Evolutionary conservation across 1,140 invertebrate species (phyloP).

Genomic region (Drosophila eugracilis): DNA sequence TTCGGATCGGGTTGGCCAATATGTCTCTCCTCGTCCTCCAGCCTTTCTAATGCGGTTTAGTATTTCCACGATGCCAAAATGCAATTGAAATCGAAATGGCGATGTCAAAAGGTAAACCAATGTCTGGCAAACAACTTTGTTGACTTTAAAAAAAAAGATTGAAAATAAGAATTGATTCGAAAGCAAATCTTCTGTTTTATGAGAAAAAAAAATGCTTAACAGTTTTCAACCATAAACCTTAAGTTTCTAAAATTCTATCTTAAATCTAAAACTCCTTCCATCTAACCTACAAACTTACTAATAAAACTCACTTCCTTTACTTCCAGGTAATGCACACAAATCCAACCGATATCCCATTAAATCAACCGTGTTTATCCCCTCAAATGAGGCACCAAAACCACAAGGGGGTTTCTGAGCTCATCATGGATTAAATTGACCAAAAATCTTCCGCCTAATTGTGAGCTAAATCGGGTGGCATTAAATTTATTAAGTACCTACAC

Average conservation of each 20-base stretch:
- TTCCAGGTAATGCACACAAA: conserved; percentile 53
- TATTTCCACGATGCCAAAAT: neutral
- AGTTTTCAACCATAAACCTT: no score
- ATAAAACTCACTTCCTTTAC: conserved; percentile 2
- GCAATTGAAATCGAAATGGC: conserved; percentile 28
- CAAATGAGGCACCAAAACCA: conserved; percentile 23
- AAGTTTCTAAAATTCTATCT: no score
- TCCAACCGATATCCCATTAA: conserved; percentile 6
- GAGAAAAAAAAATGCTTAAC: no score
- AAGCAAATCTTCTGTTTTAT: no score
- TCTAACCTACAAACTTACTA: neutral
- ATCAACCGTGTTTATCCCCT: conserved; percentile 10
- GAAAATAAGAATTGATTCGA: no score
- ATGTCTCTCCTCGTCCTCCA: conserved; percentile 32
- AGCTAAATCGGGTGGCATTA: conserved; percentile 66
- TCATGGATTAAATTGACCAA: conserved; percentile 56
- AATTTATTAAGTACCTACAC: conserved; percentile 67
- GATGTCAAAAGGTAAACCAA: conserved; percentile 15
- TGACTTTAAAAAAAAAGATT: neutral
- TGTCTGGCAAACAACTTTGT: no score
- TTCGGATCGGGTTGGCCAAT: conserved; percentile 37
- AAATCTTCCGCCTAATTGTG: conserved; percentile 59
- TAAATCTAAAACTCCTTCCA: no score
- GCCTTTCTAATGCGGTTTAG: conserved; percentile 8
- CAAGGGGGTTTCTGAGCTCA: conserved; percentile 12